phyloP scores from a whole-genome alignment of 64 coral and sea anemone genomes.

The Porites lutea region DNA sequence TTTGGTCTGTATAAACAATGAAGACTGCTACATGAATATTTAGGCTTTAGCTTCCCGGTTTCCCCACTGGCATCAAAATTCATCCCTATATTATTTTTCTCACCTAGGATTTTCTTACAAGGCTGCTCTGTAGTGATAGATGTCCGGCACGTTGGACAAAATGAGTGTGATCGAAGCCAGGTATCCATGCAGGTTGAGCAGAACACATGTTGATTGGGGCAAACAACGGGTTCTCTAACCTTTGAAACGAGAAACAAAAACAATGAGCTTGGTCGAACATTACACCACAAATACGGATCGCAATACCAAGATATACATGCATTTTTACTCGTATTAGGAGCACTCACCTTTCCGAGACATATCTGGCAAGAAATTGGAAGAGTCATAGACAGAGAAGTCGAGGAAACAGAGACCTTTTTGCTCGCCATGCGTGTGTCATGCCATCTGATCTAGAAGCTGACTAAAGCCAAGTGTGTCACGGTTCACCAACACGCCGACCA shows the following conservation, averaged over 20 bases:
- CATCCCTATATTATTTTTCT: neutral
- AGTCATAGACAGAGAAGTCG: slow-evolving; percentile 93
- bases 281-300: neutral
- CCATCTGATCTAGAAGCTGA: slow-evolving; percentile 11
- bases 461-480: neutral
- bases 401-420: slow-evolving; percentile 57
- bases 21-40: no score
- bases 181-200: slow-evolving; percentile 95
- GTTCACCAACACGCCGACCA: neutral
- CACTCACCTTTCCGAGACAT: slow-evolving; percentile 95
- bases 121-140: slow-evolving; percentile 89
- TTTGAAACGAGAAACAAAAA: slow-evolving; percentile 17
- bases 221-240: slow-evolving; percentile 98
- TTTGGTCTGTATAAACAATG: no score
- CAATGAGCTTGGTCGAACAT: neutral
- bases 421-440: slow-evolving; percentile 42
- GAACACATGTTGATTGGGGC: slow-evolving; percentile 97
- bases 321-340: neutral
- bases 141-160: slow-evolving; percentile 95
- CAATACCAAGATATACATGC: no score
- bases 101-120: slow-evolving; percentile 97
- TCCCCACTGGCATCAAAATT: no score
- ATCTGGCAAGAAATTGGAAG: slow-evolving; percentile 99
- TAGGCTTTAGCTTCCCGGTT: no score
- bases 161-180: slow-evolving; percentile 87